phyloP scores from a whole-genome alignment of 2,888 invertebrate genomes.

The Hedya salicella region DNA sequence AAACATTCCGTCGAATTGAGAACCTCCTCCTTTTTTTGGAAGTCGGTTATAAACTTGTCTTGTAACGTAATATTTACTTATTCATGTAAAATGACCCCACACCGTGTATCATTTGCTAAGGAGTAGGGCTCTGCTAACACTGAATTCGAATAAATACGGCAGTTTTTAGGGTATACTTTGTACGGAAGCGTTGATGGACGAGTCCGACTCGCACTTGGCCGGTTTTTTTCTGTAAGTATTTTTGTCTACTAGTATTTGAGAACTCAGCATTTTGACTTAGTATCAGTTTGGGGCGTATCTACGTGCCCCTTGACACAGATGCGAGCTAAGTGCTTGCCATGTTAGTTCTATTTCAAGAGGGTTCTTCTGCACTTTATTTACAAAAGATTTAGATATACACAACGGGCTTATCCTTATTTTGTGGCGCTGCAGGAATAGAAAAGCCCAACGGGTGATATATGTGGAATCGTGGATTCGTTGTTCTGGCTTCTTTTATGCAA shows the following conservation, averaged over 20 bases:
- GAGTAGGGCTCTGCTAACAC: too few species aligned
- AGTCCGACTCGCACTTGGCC: too few species aligned
- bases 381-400: constrained; percentile 16
- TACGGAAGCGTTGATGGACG: too few species aligned
- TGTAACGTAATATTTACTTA: too few species aligned
- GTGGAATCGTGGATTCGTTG: neutral
- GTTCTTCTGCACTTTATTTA: constrained; percentile 35
- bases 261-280: constrained; percentile 3
- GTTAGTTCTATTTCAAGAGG: constrained; percentile 37
- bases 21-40: too few species aligned
- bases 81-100: too few species aligned
- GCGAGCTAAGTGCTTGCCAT: constrained; percentile 40
- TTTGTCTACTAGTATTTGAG: neutral
- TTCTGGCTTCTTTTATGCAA: neutral
- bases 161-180: too few species aligned
- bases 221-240: too few species aligned
- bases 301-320: constrained; percentile 38
- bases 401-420: neutral
- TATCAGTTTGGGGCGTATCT: constrained; percentile 1
- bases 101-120: too few species aligned
- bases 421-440: neutral
- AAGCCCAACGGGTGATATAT: neutral
- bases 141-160: too few species aligned
- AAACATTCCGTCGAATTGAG: too few species aligned
- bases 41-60: too few species aligned